Evolutionary conservation across 2,888 invertebrate species (phyloP), one percentile per base, ranked within the genome.

Genomic region (Ptychoptera albimana): DNA sequence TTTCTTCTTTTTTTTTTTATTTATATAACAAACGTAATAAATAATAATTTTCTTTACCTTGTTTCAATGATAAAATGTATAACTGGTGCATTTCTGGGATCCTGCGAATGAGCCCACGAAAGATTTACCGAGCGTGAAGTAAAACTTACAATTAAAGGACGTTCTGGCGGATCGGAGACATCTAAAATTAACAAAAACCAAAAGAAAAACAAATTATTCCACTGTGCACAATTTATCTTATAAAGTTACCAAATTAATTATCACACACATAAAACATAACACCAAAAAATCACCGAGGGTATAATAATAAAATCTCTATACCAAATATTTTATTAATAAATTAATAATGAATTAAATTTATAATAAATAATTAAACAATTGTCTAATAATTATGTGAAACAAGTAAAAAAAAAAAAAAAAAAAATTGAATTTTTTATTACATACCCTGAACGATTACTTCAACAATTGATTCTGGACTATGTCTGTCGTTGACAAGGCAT

Each of bases 61-160:
- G 75, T 75, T 63, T 78, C 75, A 60, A 82, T 77, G 64, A 81
- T 71, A 66, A 82, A 82, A 67, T 80, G 75, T 54, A 72, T 70
- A 57, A 82, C 74, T 50, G 75, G 73, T 57, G 76, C 74, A 69
- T 77, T 74, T 61, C 81, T 76, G 49, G 74, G 71, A 63, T 79
- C 74, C 54, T 73, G 73, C 51, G 79, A 76, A 48, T 77, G 75
- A 46, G 80, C 77, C 82, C 82, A 82, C 44, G 80, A 80, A 55
- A 82, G 67, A 64, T 79, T 79, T 56, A 79, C 79, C 37, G 78
- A 74, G 53, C 80, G 73, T 50, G 81, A 80, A 49, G 80, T 79
- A 66, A 80, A 82, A 61, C 74, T 74, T 65, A 74, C 73, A 60
- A 81, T 72, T 57, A 82, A 68, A 51, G 82, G 81, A 53, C 77